Evolutionary conservation across 2,113 vertebrate genomes (phyloP).

Genomic region (Macrotis lagotis): DNA sequence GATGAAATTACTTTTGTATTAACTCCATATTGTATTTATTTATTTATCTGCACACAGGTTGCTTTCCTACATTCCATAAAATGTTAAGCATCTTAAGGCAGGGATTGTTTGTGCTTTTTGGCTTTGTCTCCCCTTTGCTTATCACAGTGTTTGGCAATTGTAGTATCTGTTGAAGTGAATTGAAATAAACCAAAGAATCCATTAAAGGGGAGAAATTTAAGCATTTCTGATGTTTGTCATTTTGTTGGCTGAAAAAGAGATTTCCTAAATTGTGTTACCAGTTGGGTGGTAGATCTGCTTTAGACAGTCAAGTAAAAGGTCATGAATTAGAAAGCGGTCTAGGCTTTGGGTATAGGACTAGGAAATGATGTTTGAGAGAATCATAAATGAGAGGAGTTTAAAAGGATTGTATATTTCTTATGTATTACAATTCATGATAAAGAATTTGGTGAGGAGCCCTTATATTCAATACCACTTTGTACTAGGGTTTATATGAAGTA

Average conservation of each 20-base stretch:
- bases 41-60: neutral
- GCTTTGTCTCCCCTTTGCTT: neutral
- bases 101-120: neutral
- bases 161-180: neutral
- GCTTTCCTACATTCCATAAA: neutral
- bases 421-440: neutral
- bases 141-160: neutral
- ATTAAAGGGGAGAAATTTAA: constrained; percentile 56
- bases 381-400: neutral
- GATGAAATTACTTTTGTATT: neutral
- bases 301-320: constrained; percentile 64
- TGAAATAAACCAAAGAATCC: neutral
- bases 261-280: constrained; percentile 55
- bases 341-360: constrained; percentile 6
- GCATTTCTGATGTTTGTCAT: neutral
- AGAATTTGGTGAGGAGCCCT: neutral
- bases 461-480: neutral
- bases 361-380: neutral
- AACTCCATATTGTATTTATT: neutral
- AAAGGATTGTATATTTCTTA: constrained; percentile 22
- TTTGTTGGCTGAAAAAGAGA: constrained; percentile 29
- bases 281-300: constrained; percentile 23
- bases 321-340: constrained; percentile 59
- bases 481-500: neutral
- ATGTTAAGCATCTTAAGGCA: neutral